A percentile compares a stretch with the other conserved stretches of the same genome.
These are phyloP conservation scores for Aelia acuminata DNA, from an alignment of 2,888 invertebrate species.

Conservation along the genomic window DNA sequence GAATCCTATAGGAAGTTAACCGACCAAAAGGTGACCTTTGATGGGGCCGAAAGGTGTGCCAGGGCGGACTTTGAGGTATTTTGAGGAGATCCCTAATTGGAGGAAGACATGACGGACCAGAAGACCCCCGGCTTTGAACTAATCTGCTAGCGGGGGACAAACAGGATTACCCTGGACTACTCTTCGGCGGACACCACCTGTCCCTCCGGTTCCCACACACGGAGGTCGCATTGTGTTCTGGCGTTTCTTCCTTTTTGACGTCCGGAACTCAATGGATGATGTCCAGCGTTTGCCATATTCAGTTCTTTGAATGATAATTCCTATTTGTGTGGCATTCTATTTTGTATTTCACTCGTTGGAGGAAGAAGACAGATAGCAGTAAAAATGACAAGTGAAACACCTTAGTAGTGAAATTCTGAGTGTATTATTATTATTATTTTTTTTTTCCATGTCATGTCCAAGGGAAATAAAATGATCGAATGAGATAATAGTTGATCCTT, in stretches of 20 bases:
- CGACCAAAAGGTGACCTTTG: slow-evolving; percentile 5
- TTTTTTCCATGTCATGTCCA: too few species aligned
- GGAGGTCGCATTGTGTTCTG: background rate
- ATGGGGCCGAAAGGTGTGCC: slow-evolving; percentile 17
- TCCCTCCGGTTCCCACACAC: slow-evolving; percentile 49
- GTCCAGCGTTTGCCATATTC: slow-evolving; percentile 14
- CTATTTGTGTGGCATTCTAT: background rate
- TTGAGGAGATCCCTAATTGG: slow-evolving; percentile 32
- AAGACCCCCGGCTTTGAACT: slow-evolving; percentile 27
- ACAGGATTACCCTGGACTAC: slow-evolving; percentile 46
- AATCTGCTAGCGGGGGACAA: slow-evolving; percentile 18
- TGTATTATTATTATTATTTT: too few species aligned
- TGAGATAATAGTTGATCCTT: too few species aligned
- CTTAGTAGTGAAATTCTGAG: background rate
- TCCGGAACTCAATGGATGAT: slow-evolving; percentile 24
- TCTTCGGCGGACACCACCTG: slow-evolving; percentile 38
- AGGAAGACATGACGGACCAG: slow-evolving; percentile 18
- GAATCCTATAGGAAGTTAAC: background rate
- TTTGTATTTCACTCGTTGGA: background rate
- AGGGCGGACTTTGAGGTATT: background rate
- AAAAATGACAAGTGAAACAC: background rate
- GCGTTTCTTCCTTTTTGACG: slow-evolving; percentile 24
- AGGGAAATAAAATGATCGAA: too few species aligned
- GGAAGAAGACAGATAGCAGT: background rate
- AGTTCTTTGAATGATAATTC: slow-evolving; percentile 29